A percentile compares a stretch with the other conserved stretches of the same genome.
Evolutionary conservation across 2,113 vertebrate genomes (phyloP).

Genomic region (Ivindomyrus marchei): DNA sequence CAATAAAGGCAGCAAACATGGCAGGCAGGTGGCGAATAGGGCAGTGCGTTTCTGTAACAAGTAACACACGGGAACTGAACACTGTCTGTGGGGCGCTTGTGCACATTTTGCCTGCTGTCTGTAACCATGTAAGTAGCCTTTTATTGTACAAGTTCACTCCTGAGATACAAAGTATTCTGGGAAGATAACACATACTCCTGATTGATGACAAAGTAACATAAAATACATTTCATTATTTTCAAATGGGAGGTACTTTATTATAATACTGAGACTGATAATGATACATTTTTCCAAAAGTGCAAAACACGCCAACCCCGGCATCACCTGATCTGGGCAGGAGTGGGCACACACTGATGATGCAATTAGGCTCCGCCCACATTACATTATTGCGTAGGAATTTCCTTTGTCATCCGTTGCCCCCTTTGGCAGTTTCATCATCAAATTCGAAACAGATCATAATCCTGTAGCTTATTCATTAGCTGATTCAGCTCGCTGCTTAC

Average conservation of each 20-base stretch:
- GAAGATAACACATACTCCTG: background rate
- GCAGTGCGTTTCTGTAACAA: background rate
- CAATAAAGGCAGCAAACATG: background rate
- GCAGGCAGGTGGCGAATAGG: background rate
- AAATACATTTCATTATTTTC: background rate
- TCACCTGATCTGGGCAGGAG: background rate
- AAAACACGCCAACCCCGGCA: background rate
- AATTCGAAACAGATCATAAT: background rate
- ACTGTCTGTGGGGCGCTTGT: background rate
- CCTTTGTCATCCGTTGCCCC: background rate
- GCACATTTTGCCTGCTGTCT: background rate
- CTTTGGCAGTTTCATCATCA: background rate
- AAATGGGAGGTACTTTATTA: background rate
- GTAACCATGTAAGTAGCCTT: background rate
- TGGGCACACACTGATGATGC: background rate
- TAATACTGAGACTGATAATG: background rate
- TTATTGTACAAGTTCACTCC: background rate
- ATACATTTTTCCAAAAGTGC: background rate
- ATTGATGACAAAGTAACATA: background rate
- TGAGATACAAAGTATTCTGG: background rate
- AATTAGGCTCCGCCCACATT: background rate
- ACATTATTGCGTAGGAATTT: background rate
- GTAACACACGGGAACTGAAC: background rate
- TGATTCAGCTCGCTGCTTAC: background rate
- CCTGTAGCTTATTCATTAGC: background rate